Evolutionary conservation across 1,140 invertebrate genomes (phyloP), one percentile per base, ranked within the genome.

Genomic region (Scaptomyza graminum): DNA sequence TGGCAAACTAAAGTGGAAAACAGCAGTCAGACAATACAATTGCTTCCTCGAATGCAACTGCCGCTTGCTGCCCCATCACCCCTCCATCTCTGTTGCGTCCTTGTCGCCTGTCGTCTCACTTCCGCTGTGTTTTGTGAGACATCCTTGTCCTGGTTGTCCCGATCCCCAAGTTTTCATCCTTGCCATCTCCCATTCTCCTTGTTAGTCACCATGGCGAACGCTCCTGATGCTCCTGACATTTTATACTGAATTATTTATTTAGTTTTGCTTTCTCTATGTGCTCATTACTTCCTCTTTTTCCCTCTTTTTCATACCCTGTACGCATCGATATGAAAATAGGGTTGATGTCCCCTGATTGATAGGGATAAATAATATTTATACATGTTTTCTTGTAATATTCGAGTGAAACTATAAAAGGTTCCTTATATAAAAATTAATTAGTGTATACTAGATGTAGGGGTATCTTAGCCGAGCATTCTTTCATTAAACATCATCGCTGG

Each of bases 201-300:
- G 71, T 57, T 64, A 46, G 66, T 75, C 73, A 59, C 56, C 75
- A 64, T 64, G 54, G 79, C 70, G 57, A 81, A 72, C 66, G 65
- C 61, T 72, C 51, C 62, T 63, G 65, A 56, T 65, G 63, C 64
- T 70, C 59, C 83, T 88, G 83, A 88, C 83, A 87, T 88, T 87
- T 88, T 87, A 83, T 83, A 79, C 79, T 87, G 83, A 87, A 87
- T 88, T 87, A 87, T 87, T 87, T 87, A 87, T 87, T 79, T 88
- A 79, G 79, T 83, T 87, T 76, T 79, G 39, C 52, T 73, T 69
- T 65, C 63, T 49, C 51, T 68, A 43, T 69, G 62, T 63, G 62
- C 62, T 74, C 49, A 52, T 74, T 74, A 56, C 54, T 50, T 63
- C 15, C 59, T 62, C 55, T 63, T 74, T 50, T 74, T 44, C 5